Evolutionary conservation across 2,113 vertebrate species (phyloP).

Genomic region (Thinocorus orbignyianus): DNA sequence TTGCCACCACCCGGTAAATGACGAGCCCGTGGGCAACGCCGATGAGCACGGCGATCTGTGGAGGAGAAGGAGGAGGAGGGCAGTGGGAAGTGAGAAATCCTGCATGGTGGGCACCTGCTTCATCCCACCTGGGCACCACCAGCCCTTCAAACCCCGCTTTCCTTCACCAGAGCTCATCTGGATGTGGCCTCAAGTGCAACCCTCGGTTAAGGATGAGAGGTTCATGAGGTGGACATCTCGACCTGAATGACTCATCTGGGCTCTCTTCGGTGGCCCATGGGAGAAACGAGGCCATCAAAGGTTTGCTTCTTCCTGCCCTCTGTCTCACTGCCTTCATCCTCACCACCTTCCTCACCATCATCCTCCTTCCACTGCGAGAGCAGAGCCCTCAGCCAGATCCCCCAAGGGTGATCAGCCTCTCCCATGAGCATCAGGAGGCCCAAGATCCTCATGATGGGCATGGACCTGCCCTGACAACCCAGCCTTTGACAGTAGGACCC

Average conservation of each 20-base stretch:
- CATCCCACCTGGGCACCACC: background rate
- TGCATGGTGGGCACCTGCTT: fast-evolving
- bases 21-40: conserved; percentile 85
- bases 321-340: background rate
- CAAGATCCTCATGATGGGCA: background rate
- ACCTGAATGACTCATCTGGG: background rate
- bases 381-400: background rate
- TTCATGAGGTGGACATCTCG: fast-evolving
- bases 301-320: background rate
- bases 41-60: conserved; percentile 83
- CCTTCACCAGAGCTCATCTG: background rate
- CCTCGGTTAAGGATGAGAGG: fast-evolving
- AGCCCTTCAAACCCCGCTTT: background rate
- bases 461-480: background rate
- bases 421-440: background rate
- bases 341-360: background rate
- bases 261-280: fast-evolving
- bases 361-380: background rate
- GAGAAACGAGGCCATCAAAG: fast-evolving
- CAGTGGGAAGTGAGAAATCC: fast-evolving
- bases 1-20: conserved; percentile 82
- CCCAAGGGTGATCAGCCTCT: background rate
- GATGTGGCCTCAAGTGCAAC: background rate
- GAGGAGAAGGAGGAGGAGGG: background rate
- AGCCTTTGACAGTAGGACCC: background rate